Evolutionary conservation across 1,140 invertebrate species (phyloP).

Genomic region (Oncopeltus fasciatus): DNA sequence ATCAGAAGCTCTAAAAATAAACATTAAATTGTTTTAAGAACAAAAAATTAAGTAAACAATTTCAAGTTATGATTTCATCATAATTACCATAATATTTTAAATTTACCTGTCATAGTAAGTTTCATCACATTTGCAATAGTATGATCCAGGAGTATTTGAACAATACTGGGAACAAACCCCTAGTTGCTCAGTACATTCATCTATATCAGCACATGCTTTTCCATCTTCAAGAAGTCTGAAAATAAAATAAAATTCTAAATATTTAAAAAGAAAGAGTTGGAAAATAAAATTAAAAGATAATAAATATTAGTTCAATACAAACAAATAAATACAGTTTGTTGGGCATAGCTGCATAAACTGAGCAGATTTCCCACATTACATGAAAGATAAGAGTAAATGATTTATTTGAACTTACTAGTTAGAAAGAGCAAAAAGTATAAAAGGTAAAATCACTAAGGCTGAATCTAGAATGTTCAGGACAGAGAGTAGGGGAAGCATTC

Average conservation of each 20-base stretch:
- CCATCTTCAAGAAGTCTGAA: slow-evolving; percentile 56
- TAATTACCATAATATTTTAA: neutral
- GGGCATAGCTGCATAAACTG: no score
- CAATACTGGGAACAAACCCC: slow-evolving; percentile 90
- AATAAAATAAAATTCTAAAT: slow-evolving; percentile 5
- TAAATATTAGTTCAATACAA: no score
- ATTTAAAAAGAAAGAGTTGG: no score
- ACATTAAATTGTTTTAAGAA: neutral
- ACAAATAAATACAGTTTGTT: no score
- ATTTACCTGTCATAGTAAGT: slow-evolving; percentile 72
- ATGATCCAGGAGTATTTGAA: slow-evolving; percentile 87
- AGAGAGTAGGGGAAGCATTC: no score
- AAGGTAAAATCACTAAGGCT: no score
- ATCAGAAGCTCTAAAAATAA: slow-evolving; percentile 35
- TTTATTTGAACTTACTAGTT: no score
- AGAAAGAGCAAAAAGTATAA: no score
- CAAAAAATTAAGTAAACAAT: neutral
- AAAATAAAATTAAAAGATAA: no score
- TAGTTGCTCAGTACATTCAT: slow-evolving; percentile 82
- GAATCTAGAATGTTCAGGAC: no score
- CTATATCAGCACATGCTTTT: slow-evolving; percentile 80
- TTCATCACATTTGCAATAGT: slow-evolving; percentile 91
- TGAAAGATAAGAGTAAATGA: no score
- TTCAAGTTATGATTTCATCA: neutral
- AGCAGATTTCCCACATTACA: no score